phyloP scores from a whole-genome alignment of 2,797 vertebrate genomes.

The Coluber constrictor region DNA sequence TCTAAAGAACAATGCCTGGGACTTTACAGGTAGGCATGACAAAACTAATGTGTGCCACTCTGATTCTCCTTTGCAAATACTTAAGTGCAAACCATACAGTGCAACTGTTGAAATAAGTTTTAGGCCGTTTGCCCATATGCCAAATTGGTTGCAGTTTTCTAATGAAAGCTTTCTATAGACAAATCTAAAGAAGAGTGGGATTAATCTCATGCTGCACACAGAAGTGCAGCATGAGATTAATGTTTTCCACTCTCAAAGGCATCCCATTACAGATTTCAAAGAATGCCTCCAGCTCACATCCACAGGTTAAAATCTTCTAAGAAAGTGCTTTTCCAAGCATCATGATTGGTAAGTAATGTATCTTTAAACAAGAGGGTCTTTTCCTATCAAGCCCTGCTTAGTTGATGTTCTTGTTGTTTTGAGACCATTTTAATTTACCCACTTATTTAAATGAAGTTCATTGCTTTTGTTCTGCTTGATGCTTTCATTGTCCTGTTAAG shows the following conservation, averaged over 20 bases:
- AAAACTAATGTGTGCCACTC: background rate
- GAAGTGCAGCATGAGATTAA: no score
- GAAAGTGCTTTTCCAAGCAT: background rate
- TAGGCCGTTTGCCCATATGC: background rate
- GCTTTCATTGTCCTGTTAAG: background rate
- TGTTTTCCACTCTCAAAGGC: background rate
- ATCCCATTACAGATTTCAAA: background rate
- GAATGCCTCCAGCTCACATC: background rate
- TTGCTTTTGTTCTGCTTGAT: background rate
- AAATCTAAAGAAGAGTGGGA: background rate
- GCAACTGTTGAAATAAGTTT: background rate
- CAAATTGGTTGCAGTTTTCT: background rate
- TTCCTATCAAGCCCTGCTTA: background rate
- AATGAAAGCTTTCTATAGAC: background rate
- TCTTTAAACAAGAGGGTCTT: background rate
- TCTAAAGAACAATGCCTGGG: background rate
- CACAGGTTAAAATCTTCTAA: background rate
- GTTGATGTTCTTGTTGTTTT: background rate
- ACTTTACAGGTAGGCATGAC: background rate
- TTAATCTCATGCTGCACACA: background rate
- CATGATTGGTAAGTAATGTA: background rate
- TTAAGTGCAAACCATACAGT: background rate
- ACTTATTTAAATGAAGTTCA: background rate
- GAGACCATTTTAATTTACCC: background rate
- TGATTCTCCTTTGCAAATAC: background rate